Evolutionary conservation across 1,140 invertebrate species (phyloP), one percentile per base, ranked within the genome.

Genomic region (Drosophila malerkotliana): DNA sequence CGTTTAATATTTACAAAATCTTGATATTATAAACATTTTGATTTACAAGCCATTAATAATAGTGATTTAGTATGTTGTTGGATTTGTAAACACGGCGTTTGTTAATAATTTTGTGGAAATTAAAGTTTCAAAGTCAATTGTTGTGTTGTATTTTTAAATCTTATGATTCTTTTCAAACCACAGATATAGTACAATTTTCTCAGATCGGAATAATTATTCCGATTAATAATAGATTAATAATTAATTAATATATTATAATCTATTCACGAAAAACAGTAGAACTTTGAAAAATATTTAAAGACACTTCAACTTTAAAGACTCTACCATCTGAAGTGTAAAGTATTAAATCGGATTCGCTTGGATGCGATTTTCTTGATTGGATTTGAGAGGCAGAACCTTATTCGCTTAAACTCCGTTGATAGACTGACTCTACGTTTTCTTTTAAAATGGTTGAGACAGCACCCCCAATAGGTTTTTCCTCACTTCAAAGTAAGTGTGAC

Each of bases 81-180:
- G 5, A 44, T 44, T 44, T 44, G 41, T 44, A 44, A 44, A 44
- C 41, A 44, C 14, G 1, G 1, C 0, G 8, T 18, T 44, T 44
- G 41, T 44, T 44, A 44, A 44, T 44, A 44, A 2, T 44, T 44
- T 41, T 14, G 39, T n/a, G 39, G 39, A 1, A n/a, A 37, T 37
- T 10, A 0, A 37, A 37, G 10, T n/a, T 7, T 41, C 39, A n/a
- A 39, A 41, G 4, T 41, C 39, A 10, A n/a, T 8, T 10, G 1
- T 8, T 32, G 32, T 32, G 8, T 32, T 32, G 8, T 10, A 3
- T 32, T 32, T 14, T 12, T 0, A 41, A 41, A 41, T 14, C 3
- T 32, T 28, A 7, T 6, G 26, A 6, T 28, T 28, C 1, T 28
- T 6, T 28, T 28, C 5, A 28, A 28, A 28, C 21, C 3, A 6